These are phyloP conservation scores for Pemphredon lugubris DNA, from an alignment of 2,888 invertebrate genomes.

Conservation along the genomic window DNA sequence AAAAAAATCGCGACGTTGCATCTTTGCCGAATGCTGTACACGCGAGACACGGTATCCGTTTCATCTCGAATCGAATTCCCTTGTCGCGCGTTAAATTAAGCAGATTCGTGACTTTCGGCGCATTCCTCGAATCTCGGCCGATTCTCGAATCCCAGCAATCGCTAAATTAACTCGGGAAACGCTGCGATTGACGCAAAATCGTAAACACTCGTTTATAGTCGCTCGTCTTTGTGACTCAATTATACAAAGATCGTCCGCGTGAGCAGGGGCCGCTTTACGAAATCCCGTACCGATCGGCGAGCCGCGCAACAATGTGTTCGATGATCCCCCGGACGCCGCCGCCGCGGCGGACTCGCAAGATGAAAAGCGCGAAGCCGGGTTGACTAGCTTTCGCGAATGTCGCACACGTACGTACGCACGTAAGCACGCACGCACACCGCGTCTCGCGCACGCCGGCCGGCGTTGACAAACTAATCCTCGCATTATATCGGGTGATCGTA, in stretches of 20 bases:
- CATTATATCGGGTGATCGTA: slow-evolving; percentile 73
- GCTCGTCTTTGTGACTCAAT: not conserved
- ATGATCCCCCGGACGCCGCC: too few relatives aligned
- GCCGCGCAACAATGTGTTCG: slow-evolving; percentile 25
- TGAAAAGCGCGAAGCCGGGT: slow-evolving; percentile 1
- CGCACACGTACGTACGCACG: slow-evolving; percentile 36
- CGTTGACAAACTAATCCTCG: slow-evolving; percentile 79
- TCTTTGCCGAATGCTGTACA: not conserved
- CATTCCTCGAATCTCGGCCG: too few relatives aligned
- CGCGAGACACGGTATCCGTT: too few relatives aligned
- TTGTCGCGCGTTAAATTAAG: too few relatives aligned
- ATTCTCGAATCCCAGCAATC: too few relatives aligned
- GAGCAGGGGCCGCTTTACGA: too few relatives aligned
- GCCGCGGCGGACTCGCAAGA: slow-evolving; percentile 10
- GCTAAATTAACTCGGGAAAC: too few relatives aligned
- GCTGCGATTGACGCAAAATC: not conserved
- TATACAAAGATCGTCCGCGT: slow-evolving; percentile 1
- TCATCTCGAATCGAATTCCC: too few relatives aligned
- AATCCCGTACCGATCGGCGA: not conserved
- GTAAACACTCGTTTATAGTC: not conserved
- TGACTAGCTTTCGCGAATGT: not conserved
- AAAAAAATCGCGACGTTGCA: not conserved
- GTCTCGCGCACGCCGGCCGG: slow-evolving; percentile 56
- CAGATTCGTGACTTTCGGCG: not conserved
- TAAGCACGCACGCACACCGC: slow-evolving; percentile 8